These are phyloP conservation scores for Drosophila imparisetae DNA, from an alignment of 2,888 invertebrate genomes.

Conservation along the genomic window DNA sequence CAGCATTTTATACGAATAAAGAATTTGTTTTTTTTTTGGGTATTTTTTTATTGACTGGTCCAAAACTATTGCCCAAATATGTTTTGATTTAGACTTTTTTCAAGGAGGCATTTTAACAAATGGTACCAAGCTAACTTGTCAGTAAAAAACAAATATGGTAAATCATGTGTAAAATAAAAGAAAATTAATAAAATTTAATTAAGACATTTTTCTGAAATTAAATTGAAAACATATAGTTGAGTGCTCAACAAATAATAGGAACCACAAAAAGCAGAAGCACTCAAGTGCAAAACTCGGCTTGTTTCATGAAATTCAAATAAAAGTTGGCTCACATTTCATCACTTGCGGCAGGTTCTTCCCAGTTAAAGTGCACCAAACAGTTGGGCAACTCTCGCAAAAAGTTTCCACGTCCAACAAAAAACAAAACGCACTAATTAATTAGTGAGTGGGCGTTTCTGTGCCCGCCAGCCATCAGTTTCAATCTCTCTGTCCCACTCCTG, in stretches of 20 bases:
- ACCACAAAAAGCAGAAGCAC: not conserved
- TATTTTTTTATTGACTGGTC: not conserved
- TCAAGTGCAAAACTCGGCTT: not conserved
- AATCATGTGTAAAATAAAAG: not conserved
- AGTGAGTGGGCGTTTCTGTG: constrained; percentile 32
- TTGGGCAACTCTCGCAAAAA: constrained; percentile 33
- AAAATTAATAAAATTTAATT: not conserved
- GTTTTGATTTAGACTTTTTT: not conserved
- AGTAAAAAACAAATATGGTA: not conserved
- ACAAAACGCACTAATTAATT: constrained; percentile 74
- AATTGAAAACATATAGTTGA: not conserved
- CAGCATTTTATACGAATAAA: not conserved
- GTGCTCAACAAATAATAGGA: constrained; percentile 14
- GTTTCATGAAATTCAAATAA: constrained; percentile 22
- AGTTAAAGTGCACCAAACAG: constrained; percentile 12
- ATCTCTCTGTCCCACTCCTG: not conserved
- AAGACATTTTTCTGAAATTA: not conserved
- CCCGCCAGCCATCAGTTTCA: not conserved
- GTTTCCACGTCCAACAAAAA: constrained; percentile 51
- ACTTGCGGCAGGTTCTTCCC: not conserved
- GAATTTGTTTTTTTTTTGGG: not conserved
- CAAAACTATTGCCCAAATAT: not conserved
- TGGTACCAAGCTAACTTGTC: not conserved
- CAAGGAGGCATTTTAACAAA: not conserved
- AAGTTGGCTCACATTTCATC: constrained; percentile 17